Evolutionary conservation across 2,113 vertebrate genomes (phyloP).

Genomic region (Nothocercus nigrocapillus): DNA sequence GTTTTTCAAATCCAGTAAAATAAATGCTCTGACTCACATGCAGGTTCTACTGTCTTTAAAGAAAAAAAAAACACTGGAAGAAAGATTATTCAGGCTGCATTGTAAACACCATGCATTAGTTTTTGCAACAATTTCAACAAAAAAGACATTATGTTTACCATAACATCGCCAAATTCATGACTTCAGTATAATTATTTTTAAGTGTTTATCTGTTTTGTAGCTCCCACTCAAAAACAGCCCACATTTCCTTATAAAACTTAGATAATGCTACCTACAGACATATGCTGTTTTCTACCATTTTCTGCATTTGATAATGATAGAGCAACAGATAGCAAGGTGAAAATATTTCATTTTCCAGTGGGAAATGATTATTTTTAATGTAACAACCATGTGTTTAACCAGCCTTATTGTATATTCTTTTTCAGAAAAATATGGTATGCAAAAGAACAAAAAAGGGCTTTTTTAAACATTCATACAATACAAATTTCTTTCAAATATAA

Average conservation of each 20-base stretch:
- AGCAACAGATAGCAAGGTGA: neutral
- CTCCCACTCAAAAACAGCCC: neutral
- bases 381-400: neutral
- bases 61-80: neutral
- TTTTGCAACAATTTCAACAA: neutral
- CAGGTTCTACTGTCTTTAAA: neutral
- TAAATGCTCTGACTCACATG: neutral
- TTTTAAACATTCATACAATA: neutral
- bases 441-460: neutral
- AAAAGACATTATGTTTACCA: neutral
- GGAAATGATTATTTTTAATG: neutral
- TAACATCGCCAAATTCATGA: neutral
- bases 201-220: neutral
- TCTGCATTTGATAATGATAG: neutral
- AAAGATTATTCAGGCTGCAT: neutral
- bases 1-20: conserved; percentile 22
- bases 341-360: conserved; percentile 3
- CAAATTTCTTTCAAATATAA: neutral
- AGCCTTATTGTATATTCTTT: neutral
- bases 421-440: neutral
- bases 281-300: neutral
- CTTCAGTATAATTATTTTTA: neutral
- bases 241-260: neutral
- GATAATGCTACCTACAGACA: neutral
- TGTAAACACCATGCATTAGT: neutral